Evolutionary conservation across 2,113 vertebrate genomes (phyloP).

Genomic region (Melospiza melodia): DNA sequence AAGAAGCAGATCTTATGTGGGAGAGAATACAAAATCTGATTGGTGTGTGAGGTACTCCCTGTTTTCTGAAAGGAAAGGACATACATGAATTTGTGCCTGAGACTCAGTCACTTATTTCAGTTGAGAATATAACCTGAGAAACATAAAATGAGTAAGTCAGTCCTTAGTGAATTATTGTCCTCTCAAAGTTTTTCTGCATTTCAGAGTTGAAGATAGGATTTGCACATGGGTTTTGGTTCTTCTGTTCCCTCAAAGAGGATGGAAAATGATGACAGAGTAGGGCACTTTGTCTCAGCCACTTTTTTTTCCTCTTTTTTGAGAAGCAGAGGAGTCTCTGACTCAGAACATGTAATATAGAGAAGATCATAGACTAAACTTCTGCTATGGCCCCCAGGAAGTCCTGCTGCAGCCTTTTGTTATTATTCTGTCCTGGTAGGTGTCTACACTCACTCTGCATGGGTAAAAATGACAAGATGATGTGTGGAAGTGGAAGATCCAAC

Average conservation of each 20-base stretch:
- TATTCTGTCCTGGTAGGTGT: background rate
- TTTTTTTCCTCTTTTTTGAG: background rate
- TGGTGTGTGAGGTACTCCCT: background rate
- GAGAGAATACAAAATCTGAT: background rate
- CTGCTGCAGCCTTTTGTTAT: slow-evolving; percentile 5
- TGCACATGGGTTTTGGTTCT: background rate
- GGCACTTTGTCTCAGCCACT: background rate
- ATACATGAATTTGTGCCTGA: background rate
- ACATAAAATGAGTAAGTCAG: background rate
- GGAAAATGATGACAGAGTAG: background rate
- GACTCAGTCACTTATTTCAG: background rate
- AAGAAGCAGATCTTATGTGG: background rate
- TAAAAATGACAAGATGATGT: background rate
- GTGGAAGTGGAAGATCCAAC: background rate
- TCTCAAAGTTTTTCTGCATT: background rate
- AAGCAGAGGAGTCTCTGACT: background rate
- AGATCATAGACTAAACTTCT: background rate
- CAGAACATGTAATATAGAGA: background rate
- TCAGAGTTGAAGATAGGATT: background rate
- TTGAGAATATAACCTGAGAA: background rate
- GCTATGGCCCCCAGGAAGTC: background rate
- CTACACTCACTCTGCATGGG: background rate
- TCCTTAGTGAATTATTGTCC: background rate
- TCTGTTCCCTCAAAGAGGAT: background rate
- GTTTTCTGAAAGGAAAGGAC: background rate